phyloP scores from a whole-genome alignment of 2,113 vertebrate species.

The Chamaea fasciata region DNA sequence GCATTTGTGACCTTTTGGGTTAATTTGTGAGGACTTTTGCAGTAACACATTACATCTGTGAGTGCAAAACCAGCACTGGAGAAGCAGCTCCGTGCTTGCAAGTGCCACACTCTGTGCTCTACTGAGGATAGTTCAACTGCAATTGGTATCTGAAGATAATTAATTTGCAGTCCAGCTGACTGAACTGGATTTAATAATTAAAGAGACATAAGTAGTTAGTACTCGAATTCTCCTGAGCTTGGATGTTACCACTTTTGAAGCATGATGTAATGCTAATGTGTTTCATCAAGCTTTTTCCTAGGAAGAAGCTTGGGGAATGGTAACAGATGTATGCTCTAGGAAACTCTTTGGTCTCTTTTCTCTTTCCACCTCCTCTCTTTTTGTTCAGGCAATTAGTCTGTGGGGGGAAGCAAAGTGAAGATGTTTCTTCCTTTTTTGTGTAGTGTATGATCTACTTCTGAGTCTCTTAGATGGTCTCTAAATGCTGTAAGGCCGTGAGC shows the following conservation, averaged over 20 bases:
- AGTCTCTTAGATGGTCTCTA: not conserved
- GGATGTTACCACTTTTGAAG: conserved; percentile 23
- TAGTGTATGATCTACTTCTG: not conserved
- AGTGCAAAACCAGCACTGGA: not conserved
- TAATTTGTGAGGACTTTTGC: conserved; percentile 4
- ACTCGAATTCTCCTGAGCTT: not conserved
- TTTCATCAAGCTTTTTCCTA: conserved; percentile 2
- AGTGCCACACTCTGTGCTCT: not conserved
- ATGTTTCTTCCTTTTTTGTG: not conserved
- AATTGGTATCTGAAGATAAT: not conserved
- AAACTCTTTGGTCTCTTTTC: not conserved
- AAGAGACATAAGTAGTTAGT: conserved; percentile 4
- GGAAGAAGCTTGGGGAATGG: not conserved
- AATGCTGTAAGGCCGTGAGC: not conserved
- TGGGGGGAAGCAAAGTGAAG: not conserved
- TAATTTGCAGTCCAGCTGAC: conserved; percentile 7
- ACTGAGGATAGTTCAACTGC: not conserved
- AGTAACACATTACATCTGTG: not conserved
- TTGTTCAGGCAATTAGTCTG: not conserved
- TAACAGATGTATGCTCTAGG: not conserved
- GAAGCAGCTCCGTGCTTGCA: not conserved
- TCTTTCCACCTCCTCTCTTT: not conserved
- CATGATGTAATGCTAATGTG: conserved; percentile 1
- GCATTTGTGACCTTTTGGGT: conserved; percentile 6
- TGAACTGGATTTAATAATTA: conserved; percentile 43